phyloP scores from a whole-genome alignment of 2,113 vertebrate genomes.

The Bagarius yarrelli region DNA sequence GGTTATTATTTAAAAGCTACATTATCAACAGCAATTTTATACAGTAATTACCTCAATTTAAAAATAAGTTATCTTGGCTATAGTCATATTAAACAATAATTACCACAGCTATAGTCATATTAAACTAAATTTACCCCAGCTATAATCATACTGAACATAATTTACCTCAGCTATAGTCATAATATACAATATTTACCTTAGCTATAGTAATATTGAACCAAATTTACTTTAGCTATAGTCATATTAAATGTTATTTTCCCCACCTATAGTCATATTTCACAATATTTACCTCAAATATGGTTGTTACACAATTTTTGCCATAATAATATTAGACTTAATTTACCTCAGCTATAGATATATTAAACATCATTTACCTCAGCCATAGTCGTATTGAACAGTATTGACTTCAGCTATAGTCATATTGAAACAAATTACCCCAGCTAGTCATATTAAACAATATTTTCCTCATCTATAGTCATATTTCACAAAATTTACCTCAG shows the following conservation, averaged over 20 bases:
- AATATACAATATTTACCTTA: not conserved
- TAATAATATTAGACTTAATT: not conserved
- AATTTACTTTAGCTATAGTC: not conserved
- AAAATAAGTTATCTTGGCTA: not conserved
- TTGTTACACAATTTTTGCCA: not conserved
- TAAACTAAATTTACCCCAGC: not conserved
- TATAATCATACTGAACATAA: no score
- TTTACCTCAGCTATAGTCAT: not conserved
- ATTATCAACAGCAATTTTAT: not conserved
- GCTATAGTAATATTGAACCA: no score
- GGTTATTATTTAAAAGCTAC: not conserved
- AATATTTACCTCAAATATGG: not conserved
- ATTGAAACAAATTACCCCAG: no score
- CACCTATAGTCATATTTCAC: not conserved
- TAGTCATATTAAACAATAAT: not conserved
- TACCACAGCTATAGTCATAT: not conserved
- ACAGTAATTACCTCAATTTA: not conserved
- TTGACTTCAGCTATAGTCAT: no score
- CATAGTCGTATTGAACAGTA: no score
- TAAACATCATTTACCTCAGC: no score
- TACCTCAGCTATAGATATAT: not conserved
- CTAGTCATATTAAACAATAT: not conserved
- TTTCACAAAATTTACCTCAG: no score
- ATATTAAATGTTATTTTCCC: not conserved
- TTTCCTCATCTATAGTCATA: not conserved